Base-by-base conservation (phyloP, 1,140 invertebrate genomes). In the Musca domestica region DNA sequence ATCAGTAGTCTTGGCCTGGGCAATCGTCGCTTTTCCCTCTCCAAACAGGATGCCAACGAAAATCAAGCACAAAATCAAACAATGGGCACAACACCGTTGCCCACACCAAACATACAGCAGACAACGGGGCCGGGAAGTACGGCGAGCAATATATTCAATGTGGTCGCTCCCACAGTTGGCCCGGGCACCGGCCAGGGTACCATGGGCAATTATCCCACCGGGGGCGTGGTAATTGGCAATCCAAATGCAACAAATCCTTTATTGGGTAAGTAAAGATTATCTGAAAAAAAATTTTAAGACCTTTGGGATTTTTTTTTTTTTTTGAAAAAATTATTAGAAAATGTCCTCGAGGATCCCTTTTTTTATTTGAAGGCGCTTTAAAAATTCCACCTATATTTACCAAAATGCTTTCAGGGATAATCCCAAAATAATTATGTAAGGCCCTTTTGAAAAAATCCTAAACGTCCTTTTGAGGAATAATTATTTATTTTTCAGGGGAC, bases 1-100 rank as follows among this genome's bases (percentile, higher is more conserved):
- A 91, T 93, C 67, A 90, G 91, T 12, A 91, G 88, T 73, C 80
- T 93, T 66, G 88, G 86, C 41, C 81, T 93, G n/a, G 91, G 90
- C 67, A 90, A 91, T 34, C 90, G 91, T 70, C 86, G 91, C 70
- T 92, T 89, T 73, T 90, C 89, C 2, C 85, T 90, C 63, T 85
- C 87, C n/a, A 85, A 89, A 4, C 89, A 91, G 72, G 85, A 87
- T 51, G 88, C 87, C 2, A 70, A 51, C 27, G 78, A 80, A 20
- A 75, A 77, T 63, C 72, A 68, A 41, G 12, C 46, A 46, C 73
- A 51, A 69, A 73, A 72, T 61, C 22, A 12, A 15, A 12, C 27
- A 6, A 12, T 9, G 9, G 67, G 67, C 17, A 23, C 34, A n/a
- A 34, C 52, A 30, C 30, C 22, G 7, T 10, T n/a, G 2, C 49